Evolutionary conservation across 1,140 invertebrate genomes (phyloP).

Genomic region (Pseudachorutes palmiensis): DNA sequence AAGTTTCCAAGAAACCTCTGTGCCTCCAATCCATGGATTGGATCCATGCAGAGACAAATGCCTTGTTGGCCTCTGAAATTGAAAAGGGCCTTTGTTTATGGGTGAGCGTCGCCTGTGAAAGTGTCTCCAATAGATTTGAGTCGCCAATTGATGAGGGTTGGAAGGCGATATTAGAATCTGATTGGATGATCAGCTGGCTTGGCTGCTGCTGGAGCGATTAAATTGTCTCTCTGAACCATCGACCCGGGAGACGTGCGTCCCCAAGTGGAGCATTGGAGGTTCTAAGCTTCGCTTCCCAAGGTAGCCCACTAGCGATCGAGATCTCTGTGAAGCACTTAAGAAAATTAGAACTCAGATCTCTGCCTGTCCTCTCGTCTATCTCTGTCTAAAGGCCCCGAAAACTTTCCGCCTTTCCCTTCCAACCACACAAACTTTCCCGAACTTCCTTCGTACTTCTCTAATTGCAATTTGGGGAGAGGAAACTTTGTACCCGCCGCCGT

Average conservation of each 20-base stretch:
- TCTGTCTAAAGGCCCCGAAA: conserved; percentile 4
- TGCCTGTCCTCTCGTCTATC: conserved; percentile 19
- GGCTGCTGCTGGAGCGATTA: conserved; percentile 37
- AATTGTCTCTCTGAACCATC: conserved; percentile 25
- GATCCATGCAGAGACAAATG: too few species aligned
- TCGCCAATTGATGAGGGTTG: conserved; percentile 2
- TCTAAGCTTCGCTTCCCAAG: too few species aligned
- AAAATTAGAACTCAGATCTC: conserved; percentile 38
- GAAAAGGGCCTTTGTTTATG: not conserved
- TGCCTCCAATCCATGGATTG: too few species aligned
- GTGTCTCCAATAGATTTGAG: not conserved
- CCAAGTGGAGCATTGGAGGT: too few species aligned
- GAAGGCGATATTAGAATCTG: conserved; percentile 31
- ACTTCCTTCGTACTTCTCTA: conserved; percentile 14
- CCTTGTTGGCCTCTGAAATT: too few species aligned
- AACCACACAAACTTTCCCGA: conserved; percentile 18
- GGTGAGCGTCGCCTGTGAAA: not conserved
- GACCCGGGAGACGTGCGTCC: too few species aligned
- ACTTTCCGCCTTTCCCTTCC: conserved; percentile 22
- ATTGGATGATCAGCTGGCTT: conserved; percentile 32
- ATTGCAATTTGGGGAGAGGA: conserved; percentile 4
- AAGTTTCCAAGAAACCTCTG: too few species aligned
- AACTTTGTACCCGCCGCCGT: conserved; percentile 16
- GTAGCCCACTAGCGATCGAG: too few species aligned
- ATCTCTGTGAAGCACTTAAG: conserved; percentile 40